A percentile compares a stretch with the other conserved stretches of the same genome.
Conservation (phyloP, 2,888 invertebrate species). For the Papilio gigon region DNA sequence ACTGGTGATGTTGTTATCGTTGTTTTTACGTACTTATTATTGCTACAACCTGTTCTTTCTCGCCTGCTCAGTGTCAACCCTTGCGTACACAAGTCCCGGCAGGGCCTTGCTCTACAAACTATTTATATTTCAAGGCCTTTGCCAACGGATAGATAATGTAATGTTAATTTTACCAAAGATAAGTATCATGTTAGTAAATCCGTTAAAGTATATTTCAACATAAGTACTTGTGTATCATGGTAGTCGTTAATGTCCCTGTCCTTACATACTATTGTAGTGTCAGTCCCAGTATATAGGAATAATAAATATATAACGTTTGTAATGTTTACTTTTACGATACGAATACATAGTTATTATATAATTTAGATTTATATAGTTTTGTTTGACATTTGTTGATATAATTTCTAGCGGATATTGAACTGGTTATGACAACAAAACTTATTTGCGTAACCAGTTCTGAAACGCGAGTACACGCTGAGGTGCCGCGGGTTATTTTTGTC, state of each 20-base stretch:
- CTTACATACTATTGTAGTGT: neutral
- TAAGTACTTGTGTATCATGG: too few relatives aligned
- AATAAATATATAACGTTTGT: neutral
- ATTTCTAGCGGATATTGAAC: neutral
- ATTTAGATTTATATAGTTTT: neutral
- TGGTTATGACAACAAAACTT: neutral
- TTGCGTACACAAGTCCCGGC: slow-evolving; percentile 1
- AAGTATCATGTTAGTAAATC: neutral
- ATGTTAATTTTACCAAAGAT: neutral
- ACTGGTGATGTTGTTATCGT: too few relatives aligned
- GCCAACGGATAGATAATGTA: neutral
- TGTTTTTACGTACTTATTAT: too few relatives aligned
- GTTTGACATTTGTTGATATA: slow-evolving; percentile 1
- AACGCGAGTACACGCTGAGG: slow-evolving; percentile 28
- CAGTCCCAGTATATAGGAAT: neutral
- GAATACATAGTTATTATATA: neutral
- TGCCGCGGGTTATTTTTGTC: slow-evolving; percentile 44
- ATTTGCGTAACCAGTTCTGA: slow-evolving; percentile 11
- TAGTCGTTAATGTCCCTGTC: neutral
- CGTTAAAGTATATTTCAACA: neutral
- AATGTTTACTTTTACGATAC: neutral
- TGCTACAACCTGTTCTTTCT: slow-evolving; percentile 7
- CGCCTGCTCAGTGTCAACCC: neutral
- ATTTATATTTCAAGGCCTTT: slow-evolving; percentile 42
- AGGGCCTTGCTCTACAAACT: slow-evolving; percentile 41